Base-by-base conservation (phyloP, 2,888 invertebrate genomes). In the Neoscelio sp. region DNA sequence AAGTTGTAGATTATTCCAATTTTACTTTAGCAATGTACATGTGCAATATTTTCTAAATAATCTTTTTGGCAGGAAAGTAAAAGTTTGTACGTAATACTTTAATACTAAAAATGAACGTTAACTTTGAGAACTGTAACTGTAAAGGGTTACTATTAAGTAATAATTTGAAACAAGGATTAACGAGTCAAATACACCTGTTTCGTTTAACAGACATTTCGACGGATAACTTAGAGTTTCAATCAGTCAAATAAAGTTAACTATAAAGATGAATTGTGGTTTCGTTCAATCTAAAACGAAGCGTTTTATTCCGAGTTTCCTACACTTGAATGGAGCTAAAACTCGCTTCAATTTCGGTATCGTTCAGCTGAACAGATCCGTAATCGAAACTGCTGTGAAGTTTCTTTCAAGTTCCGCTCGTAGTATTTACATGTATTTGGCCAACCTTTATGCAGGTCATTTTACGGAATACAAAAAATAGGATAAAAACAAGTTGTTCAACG, bases 291-390 rank as follows among this genome's bases (percentile, higher is more conserved):
- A 67, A 56, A 46, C 50, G 67, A 30, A 54, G 52, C 54, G 33
- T 67, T 67, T 67, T 56, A 67, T 56, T 54, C 67, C 17, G 44
- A 26, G 26, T 67, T 56, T 44, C 35, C 42, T 67, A 30, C 67
- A 46, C 54, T 56, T 67, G 67, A 67, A 67, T 67, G 35, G 23
- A 67, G 54, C 67, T 56, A 50, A 65, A 65, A 44, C 54, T 56
- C 67, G 46, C 67, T 56, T 67, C 67, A 67, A 67, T 67, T 67
- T 67, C 46, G 46, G 67, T 46, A 50, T 56, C 67, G 67, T 56
- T 67, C 54, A 46, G 54, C 35, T 67, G 54, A 67, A 56, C 54
- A 26, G 46, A 46, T 56, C 52, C 67, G 54, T 67, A 67, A 67
- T 67, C 54, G 67, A 67, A 67, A 67, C 46, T 67, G 44, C 44